phyloP scores from a whole-genome alignment of 1,140 invertebrate species.

The Dryas iulia region DNA sequence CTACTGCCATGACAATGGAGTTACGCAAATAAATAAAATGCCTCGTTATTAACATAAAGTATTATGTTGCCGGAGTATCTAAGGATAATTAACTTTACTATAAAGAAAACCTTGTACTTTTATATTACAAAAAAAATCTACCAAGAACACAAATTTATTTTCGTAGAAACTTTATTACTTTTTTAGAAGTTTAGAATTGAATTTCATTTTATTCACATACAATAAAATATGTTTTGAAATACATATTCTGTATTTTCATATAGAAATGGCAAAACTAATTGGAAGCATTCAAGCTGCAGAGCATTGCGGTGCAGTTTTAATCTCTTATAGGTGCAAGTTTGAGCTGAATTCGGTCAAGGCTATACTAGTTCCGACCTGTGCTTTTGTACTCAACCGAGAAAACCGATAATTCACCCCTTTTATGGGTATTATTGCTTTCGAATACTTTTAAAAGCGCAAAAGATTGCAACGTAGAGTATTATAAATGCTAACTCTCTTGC shows the following conservation, averaged over 20 bases:
- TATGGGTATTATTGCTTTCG: slow-evolving; percentile 46
- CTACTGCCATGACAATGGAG: slow-evolving; percentile 39
- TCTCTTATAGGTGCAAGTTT: slow-evolving; percentile 45
- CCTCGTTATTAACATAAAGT: not conserved
- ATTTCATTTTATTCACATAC: too few species aligned
- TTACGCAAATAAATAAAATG: not conserved
- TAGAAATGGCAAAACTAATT: slow-evolving; percentile 32
- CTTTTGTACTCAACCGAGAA: slow-evolving; percentile 59
- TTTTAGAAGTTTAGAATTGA: too few species aligned
- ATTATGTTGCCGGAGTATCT: not conserved
- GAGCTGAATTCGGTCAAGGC: slow-evolving; percentile 66
- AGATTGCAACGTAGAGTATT: not conserved
- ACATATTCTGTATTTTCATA: slow-evolving; percentile 19
- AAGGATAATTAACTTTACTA: not conserved
- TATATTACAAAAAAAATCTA: not conserved
- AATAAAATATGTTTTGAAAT: too few species aligned
- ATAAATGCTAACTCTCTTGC: not conserved
- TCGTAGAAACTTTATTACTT: too few species aligned
- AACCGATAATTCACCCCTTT: slow-evolving; percentile 59
- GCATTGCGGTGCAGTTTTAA: slow-evolving; percentile 37
- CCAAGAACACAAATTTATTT: too few species aligned
- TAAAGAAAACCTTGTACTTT: not conserved
- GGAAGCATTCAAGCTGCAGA: slow-evolving; percentile 23
- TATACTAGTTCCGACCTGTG: slow-evolving; percentile 55
- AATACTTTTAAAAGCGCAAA: slow-evolving; percentile 16